Percentiles rank a stretch among this genome's conserved stretches.
phyloP scores from a whole-genome alignment of 1,140 invertebrate species.

The Hycleus phaleratus region DNA sequence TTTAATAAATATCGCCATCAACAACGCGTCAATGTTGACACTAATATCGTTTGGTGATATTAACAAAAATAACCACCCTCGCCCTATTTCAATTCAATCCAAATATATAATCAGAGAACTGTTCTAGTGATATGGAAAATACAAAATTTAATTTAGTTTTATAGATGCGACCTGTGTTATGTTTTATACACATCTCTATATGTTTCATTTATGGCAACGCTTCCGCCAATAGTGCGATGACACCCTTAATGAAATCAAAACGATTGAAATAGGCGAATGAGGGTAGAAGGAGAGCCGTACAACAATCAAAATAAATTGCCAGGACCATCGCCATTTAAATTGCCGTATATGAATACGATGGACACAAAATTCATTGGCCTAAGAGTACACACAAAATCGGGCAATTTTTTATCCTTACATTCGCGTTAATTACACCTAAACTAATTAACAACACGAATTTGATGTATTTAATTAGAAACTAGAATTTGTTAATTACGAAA shows the following conservation, averaged over 20 bases:
- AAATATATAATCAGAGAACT: slow-evolving; percentile 15
- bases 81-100: background rate
- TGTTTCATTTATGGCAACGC: slow-evolving; percentile 25
- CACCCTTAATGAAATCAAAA: slow-evolving; percentile 37
- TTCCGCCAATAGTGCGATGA: slow-evolving; percentile 31
- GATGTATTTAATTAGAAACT: too few species aligned
- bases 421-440: too few species aligned
- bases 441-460: too few species aligned
- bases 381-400: too few species aligned
- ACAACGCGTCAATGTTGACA: background rate
- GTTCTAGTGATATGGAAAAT: slow-evolving; percentile 23
- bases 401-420: too few species aligned
- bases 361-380: too few species aligned
- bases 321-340: background rate
- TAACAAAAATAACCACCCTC: slow-evolving; percentile 4
- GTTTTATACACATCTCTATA: slow-evolving; percentile 22
- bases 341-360: too few species aligned
- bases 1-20: too few species aligned
- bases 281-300: too few species aligned
- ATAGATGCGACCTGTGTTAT: slow-evolving; percentile 20
- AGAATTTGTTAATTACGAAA: too few species aligned
- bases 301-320: slow-evolving; percentile 12
- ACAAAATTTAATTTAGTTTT: slow-evolving; percentile 35
- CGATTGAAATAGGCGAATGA: slow-evolving; percentile 2
- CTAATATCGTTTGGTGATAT: slow-evolving; percentile 1